phyloP scores from a whole-genome alignment of 2,797 vertebrate species.

The Thaleichthys pacificus region DNA sequence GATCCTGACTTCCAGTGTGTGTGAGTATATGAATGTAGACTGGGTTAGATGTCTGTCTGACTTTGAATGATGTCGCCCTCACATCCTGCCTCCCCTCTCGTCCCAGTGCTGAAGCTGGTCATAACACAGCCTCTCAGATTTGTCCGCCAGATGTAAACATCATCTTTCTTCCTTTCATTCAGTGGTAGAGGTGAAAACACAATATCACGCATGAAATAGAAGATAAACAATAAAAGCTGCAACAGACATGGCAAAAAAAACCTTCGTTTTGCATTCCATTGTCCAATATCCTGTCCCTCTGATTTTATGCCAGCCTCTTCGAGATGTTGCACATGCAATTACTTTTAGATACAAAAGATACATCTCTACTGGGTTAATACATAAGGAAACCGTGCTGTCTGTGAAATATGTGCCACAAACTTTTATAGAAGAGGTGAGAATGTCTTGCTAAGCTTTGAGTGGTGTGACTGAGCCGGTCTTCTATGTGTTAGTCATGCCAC shows the following conservation, averaged over 20 bases:
- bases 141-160: slow-evolving; percentile 66
- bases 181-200: slow-evolving; percentile 54
- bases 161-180: slow-evolving; percentile 56
- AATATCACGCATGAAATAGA: slow-evolving; percentile 51
- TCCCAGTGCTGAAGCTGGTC: slow-evolving; percentile 44
- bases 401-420: background rate
- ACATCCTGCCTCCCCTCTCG: slow-evolving; percentile 54
- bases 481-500: background rate
- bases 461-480: background rate
- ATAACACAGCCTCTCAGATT: slow-evolving; percentile 60
- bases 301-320: background rate
- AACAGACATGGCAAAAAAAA: slow-evolving; percentile 22
- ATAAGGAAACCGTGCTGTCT: slow-evolving; percentile 18
- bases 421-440: slow-evolving; percentile 8
- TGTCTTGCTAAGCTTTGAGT: slow-evolving; percentile 23
- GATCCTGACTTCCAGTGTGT: slow-evolving; percentile 15
- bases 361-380: background rate
- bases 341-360: slow-evolving; percentile 16
- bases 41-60: slow-evolving; percentile 18
- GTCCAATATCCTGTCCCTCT: background rate
- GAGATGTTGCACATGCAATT: background rate
- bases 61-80: slow-evolving; percentile 54
- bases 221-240: slow-evolving; percentile 46
- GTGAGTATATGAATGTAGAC: slow-evolving; percentile 8
- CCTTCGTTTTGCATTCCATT: slow-evolving; percentile 45